Percentiles rank a stretch among this genome's conserved stretches.
These are phyloP conservation scores for Condylostylus longicornis DNA, from an alignment of 1,140 invertebrate species.

Conservation along the genomic window DNA sequence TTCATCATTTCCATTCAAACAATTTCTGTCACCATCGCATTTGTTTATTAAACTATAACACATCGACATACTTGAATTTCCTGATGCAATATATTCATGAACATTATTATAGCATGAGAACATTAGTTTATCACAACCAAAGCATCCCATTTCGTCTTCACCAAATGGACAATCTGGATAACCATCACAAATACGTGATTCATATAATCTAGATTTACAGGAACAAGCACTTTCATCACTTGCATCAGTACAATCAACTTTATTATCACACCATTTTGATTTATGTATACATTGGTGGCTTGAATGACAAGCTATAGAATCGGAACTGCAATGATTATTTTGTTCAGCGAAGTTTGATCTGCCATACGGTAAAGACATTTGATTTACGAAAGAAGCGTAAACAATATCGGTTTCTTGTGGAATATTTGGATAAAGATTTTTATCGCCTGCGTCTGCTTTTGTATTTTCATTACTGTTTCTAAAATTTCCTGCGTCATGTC, in stretches of 20 bases:
- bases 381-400: constrained; percentile 23
- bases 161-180: constrained; percentile 60
- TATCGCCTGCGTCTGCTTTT: too few species aligned
- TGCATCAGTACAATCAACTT: constrained; percentile 60
- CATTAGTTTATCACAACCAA: constrained; percentile 33
- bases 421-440: constrained; percentile 16
- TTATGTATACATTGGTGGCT: constrained; percentile 41
- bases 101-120: constrained; percentile 38
- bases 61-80: constrained; percentile 23
- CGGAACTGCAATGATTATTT: constrained; percentile 5
- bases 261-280: constrained; percentile 52
- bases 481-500: too few species aligned
- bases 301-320: constrained; percentile 21
- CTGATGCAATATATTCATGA: constrained; percentile 49
- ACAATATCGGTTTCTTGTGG: constrained; percentile 18
- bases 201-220: constrained; percentile 47
- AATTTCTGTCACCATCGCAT: constrained; percentile 51
- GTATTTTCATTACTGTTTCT: too few species aligned
- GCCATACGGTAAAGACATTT: constrained; percentile 9
- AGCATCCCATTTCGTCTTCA: constrained; percentile 64
- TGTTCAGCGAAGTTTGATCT: background rate
- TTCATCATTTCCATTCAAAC: constrained; percentile 59
- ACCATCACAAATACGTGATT: constrained; percentile 58
- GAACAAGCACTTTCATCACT: constrained; percentile 66
- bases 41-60: constrained; percentile 30